A percentile compares a stretch with the other conserved stretches of the same genome.
Conservation (phyloP, 2,113 vertebrate species). For the Erinaceus europaeus region DNA sequence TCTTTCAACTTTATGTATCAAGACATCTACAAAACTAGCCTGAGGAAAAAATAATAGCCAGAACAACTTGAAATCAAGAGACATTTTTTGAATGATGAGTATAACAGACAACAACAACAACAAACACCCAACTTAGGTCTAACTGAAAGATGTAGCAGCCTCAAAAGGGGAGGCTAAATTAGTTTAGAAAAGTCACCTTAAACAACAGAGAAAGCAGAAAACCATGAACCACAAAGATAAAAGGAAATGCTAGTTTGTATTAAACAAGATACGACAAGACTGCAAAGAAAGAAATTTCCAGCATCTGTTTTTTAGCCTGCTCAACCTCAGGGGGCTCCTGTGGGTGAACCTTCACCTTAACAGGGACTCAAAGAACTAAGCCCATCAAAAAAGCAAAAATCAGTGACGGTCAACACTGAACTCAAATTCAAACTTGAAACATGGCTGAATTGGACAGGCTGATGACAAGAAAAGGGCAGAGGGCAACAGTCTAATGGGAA, state of each 20-base stretch:
- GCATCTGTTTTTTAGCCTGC: background rate
- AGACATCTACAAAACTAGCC: background rate
- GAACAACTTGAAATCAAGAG: background rate
- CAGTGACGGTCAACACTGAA: background rate
- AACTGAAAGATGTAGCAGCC: background rate
- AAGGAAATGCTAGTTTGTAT: background rate
- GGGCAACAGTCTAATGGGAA: too few species aligned
- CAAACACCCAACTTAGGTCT: background rate
- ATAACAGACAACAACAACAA: too few species aligned
- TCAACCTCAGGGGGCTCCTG: background rate
- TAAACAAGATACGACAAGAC: background rate
- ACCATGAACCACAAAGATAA: background rate
- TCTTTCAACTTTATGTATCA: background rate
- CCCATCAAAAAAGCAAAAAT: too few species aligned
- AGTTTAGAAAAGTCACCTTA: background rate
- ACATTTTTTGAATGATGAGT: background rate
- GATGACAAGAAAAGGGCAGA: background rate
- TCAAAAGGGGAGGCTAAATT: background rate
- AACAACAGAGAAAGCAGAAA: background rate
- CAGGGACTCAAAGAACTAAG: too few species aligned
- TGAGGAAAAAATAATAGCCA: background rate
- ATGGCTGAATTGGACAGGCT: background rate
- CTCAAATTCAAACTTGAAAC: background rate
- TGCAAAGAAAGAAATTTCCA: background rate
- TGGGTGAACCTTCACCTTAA: fast-evolving